A percentile compares a stretch with the other conserved stretches of the same genome.
Evolutionary conservation across 2,113 vertebrate genomes (phyloP).

Genomic region (Madoqua kirkii): DNA sequence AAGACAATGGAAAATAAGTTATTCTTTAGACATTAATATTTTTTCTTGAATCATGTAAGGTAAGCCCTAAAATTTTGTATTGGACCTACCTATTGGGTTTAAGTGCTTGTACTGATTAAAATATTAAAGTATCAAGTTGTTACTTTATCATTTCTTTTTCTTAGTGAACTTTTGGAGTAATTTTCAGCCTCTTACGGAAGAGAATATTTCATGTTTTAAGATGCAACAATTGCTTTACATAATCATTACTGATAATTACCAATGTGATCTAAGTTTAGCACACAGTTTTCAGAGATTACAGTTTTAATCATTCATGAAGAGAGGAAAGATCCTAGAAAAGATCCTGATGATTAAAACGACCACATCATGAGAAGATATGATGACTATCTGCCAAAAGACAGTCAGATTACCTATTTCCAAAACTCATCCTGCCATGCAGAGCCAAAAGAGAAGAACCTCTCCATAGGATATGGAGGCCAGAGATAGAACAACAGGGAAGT

Average conservation of each 20-base stretch:
- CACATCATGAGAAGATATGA: not conserved
- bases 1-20: constrained; percentile 1
- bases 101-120: not conserved
- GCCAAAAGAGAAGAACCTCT: not conserved
- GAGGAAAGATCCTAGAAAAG: not conserved
- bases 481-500: not conserved
- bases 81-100: not conserved
- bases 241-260: not conserved
- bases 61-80: not conserved
- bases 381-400: not conserved
- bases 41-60: not conserved
- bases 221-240: not conserved
- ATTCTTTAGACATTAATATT: not conserved
- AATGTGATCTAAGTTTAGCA: not conserved
- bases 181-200: not conserved
- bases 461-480: not conserved
- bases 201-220: not conserved
- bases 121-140: not conserved
- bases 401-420: not conserved
- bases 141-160: not conserved
- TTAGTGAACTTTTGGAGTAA: not conserved
- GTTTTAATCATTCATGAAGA: not conserved
- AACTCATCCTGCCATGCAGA: not conserved
- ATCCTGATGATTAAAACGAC: not conserved
- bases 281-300: not conserved